These are phyloP conservation scores for Acanthurus leucopareius DNA, from an alignment of 2,797 vertebrate genomes.

Conservation along the genomic window DNA sequence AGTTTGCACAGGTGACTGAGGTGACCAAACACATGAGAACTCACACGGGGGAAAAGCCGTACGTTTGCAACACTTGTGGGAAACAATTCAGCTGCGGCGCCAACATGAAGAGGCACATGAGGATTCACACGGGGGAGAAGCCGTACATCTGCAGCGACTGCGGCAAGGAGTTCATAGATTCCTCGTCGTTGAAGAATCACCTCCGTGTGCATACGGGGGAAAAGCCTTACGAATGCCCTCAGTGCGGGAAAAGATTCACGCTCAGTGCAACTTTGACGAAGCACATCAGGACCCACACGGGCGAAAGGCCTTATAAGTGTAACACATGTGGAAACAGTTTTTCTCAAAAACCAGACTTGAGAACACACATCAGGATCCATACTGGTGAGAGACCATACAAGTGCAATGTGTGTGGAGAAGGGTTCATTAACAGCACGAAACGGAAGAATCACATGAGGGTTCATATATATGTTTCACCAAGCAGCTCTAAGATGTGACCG, in stretches of 20 bases:
- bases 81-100: too few relatives aligned
- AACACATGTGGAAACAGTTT: neutral
- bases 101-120: neutral
- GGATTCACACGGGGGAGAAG: conserved; percentile 7
- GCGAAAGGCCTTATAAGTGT: conserved; percentile 7
- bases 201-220: neutral
- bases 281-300: conserved; percentile 13
- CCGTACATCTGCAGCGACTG: conserved; percentile 10
- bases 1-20: too few relatives aligned
- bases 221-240: conserved; percentile 5
- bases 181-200: neutral
- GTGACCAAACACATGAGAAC: too few relatives aligned
- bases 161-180: conserved; percentile 9
- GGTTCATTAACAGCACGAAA: neutral
- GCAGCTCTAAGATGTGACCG: too few relatives aligned
- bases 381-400: neutral
- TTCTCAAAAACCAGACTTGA: neutral
- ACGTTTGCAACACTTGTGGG: too few relatives aligned
- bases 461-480: too few relatives aligned
- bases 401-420: conserved; percentile 1
- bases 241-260: neutral
- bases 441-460: too few relatives aligned
- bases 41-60: too few relatives aligned
- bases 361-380: too few relatives aligned
- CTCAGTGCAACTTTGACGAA: too few relatives aligned